These are phyloP conservation scores for Datnioides undecimradiatus DNA, from an alignment of 2,113 vertebrate genomes.

Conservation along the genomic window DNA sequence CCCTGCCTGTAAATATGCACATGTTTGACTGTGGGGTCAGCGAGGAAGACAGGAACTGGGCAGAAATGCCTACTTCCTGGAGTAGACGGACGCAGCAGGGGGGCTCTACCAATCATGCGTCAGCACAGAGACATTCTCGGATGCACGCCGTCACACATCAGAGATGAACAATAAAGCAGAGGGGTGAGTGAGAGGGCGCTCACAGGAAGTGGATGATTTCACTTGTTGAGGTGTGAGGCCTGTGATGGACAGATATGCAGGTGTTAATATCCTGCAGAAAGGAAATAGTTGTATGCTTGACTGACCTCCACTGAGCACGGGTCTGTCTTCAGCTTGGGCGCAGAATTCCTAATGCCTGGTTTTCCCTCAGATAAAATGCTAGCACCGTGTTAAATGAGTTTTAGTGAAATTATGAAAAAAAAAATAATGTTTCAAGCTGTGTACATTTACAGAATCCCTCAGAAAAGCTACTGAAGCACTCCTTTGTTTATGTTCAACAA, in stretches of 20 bases:
- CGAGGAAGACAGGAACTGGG: conserved; percentile 63
- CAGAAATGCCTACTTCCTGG: conserved; percentile 74
- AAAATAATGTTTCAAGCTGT: not conserved
- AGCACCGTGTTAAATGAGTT: not conserved
- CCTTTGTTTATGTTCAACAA: conserved; percentile 38
- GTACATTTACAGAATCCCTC: not conserved
- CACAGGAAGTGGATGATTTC: conserved; percentile 76
- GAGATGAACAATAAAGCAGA: conserved; percentile 75
- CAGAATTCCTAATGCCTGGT: conserved; percentile 47
- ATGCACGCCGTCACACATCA: conserved; percentile 76
- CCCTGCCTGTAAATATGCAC: conserved; percentile 80
- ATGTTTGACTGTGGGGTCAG: conserved; percentile 83
- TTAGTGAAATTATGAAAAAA: not conserved
- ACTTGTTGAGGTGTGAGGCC: conserved; percentile 52
- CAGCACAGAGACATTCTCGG: conserved; percentile 63
- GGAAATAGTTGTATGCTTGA: conserved; percentile 63
- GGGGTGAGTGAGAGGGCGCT: conserved; percentile 65
- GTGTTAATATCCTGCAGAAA: conserved; percentile 70
- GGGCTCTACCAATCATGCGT: conserved; percentile 70
- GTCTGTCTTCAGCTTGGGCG: conserved; percentile 19
- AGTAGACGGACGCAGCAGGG: conserved; percentile 50
- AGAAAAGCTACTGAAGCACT: not conserved
- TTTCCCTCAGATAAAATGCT: conserved; percentile 9
- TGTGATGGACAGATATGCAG: conserved; percentile 62
- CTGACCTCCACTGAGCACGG: conserved; percentile 52